Conservation (phyloP, 2,888 invertebrate genomes). For the Drosophila neonasuta region DNA sequence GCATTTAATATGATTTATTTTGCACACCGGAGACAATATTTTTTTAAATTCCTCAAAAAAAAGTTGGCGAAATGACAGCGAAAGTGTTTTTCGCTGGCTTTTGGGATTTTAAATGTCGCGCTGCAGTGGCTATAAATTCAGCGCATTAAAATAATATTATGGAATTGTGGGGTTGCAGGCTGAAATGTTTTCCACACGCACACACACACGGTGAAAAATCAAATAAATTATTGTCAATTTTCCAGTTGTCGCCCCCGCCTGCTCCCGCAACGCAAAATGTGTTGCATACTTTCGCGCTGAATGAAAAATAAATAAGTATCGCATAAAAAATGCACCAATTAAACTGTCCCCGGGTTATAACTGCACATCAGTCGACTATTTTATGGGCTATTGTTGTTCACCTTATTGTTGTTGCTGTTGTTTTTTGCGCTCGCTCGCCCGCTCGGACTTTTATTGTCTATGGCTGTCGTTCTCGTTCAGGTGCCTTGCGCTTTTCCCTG, state of each 20-base stretch:
- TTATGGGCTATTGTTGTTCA: constrained; percentile 60
- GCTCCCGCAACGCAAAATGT: constrained; percentile 40
- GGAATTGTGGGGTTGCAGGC: constrained; percentile 34
- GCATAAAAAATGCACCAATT: constrained; percentile 79
- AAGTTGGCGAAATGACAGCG: constrained; percentile 33
- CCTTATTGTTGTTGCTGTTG: constrained; percentile 18
- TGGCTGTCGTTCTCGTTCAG: constrained; percentile 44
- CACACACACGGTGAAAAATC: constrained; percentile 48
- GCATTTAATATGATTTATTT: not conserved
- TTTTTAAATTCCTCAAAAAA: constrained; percentile 1
- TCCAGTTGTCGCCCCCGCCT: constrained; percentile 62
- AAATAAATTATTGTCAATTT: constrained; percentile 80
- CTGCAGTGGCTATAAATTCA: constrained; percentile 63
- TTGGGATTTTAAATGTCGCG: constrained; percentile 36
- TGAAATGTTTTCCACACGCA: constrained; percentile 35
- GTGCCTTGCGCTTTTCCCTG: constrained; percentile 47
- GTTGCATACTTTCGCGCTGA: constrained; percentile 52
- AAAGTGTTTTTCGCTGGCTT: constrained; percentile 42
- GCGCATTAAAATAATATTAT: constrained; percentile 73
- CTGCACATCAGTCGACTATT: constrained; percentile 76
- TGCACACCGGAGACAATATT: not conserved
- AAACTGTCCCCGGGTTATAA: constrained; percentile 80
- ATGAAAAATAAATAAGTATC: constrained; percentile 27
- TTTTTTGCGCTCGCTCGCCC: not conserved
- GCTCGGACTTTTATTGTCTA: constrained; percentile 46